Conservation (phyloP, 1,140 invertebrate species). For the Spodoptera frugiperda region DNA sequence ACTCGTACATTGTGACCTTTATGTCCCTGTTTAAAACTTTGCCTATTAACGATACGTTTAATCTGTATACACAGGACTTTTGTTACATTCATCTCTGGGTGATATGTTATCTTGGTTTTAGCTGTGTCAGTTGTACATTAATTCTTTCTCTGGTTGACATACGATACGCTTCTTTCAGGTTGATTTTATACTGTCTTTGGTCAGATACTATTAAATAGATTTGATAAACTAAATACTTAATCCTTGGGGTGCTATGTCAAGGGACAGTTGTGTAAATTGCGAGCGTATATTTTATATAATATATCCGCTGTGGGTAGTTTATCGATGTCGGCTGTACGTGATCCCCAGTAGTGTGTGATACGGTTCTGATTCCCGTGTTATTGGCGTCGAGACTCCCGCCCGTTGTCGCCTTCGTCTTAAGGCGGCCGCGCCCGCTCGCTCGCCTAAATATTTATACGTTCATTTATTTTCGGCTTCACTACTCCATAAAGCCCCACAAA, state of each 20-base stretch:
- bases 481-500: neutral
- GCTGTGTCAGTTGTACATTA: too few relatives aligned
- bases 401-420: neutral
- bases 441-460: conserved; percentile 7
- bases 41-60: too few relatives aligned
- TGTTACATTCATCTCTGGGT: too few relatives aligned
- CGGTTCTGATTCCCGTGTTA: conserved; percentile 16
- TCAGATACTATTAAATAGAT: neutral
- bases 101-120: too few relatives aligned
- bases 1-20: too few relatives aligned
- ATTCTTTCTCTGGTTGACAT: too few relatives aligned
- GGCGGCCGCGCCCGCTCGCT: neutral
- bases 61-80: too few relatives aligned
- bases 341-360: conserved; percentile 4
- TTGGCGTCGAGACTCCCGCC: neutral
- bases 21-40: too few relatives aligned
- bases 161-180: too few relatives aligned
- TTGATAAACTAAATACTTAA: conserved; percentile 13
- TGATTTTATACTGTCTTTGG: too few relatives aligned
- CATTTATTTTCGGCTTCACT: conserved; percentile 1
- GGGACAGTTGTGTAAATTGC: conserved; percentile 6
- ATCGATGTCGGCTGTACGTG: conserved; percentile 10
- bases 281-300: conserved; percentile 4
- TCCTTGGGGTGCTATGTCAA: neutral
- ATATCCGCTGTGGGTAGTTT: conserved; percentile 1